A percentile compares a stretch with the other conserved stretches of the same genome.
Conservation (phyloP, 2,113 vertebrate species). For the Myiagra hebetior region DNA sequence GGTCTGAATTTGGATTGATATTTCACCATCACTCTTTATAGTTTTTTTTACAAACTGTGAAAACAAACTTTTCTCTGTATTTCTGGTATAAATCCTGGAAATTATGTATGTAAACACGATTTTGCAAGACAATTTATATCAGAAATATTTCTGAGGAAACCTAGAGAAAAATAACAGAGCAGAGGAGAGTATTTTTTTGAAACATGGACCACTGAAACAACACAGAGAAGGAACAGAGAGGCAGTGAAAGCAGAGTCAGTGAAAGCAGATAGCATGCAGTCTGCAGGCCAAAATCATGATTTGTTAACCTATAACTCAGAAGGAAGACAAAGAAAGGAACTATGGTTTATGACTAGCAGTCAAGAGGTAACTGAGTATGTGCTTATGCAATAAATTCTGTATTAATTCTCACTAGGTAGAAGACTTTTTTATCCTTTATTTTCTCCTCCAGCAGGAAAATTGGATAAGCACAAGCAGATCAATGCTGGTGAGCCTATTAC, state of each 20-base stretch:
- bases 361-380: background rate
- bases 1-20: background rate
- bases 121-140: background rate
- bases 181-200: background rate
- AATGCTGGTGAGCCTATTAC: background rate
- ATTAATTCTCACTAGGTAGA: background rate
- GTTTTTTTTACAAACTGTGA: background rate
- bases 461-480: background rate
- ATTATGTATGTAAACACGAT: background rate
- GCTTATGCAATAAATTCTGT: background rate
- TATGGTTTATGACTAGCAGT: background rate
- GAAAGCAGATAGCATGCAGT: background rate
- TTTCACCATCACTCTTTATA: background rate
- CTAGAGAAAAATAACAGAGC: background rate
- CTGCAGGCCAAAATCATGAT: background rate
- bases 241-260: background rate
- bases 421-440: background rate
- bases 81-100: background rate
- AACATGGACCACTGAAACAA: background rate
- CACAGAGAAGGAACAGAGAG: background rate
- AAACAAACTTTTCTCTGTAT: background rate
- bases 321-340: conserved; percentile 4
- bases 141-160: background rate
- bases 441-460: background rate
- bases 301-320: background rate